Evolutionary conservation across 2,888 invertebrate genomes (phyloP).

Genomic region (Adela reaumurella): DNA sequence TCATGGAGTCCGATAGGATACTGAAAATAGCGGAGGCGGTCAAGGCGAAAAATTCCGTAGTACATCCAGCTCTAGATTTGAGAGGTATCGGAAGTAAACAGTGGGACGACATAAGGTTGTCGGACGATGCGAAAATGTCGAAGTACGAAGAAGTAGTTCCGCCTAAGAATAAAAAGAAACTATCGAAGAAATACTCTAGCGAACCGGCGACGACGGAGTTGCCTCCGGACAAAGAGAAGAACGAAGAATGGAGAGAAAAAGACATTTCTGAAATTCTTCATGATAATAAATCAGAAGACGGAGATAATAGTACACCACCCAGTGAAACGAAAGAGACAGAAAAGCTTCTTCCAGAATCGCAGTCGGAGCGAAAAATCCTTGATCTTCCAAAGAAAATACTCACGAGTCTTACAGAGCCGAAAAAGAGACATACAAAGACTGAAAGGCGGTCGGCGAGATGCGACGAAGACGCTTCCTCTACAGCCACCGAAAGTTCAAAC

Average conservation of each 20-base stretch:
- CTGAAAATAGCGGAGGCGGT: constrained; percentile 47
- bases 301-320: constrained; percentile 6
- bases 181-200: constrained; percentile 8
- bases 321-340: constrained; percentile 7
- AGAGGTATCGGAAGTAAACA: constrained; percentile 39
- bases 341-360: not conserved
- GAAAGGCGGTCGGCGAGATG: constrained; percentile 24
- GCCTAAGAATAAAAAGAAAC: constrained; percentile 5
- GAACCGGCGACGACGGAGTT: constrained; percentile 5
- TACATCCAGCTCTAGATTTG: constrained; percentile 61
- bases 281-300: not conserved
- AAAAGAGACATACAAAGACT: constrained; percentile 12
- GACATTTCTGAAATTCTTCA: constrained; percentile 3
- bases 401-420: too few relatives aligned
- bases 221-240: constrained; percentile 9
- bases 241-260: constrained; percentile 15
- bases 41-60: constrained; percentile 47
- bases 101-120: constrained; percentile 11
- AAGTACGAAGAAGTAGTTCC: constrained; percentile 11
- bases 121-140: constrained; percentile 7
- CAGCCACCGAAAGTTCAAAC: constrained; percentile 66
- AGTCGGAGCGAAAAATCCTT: constrained; percentile 6
- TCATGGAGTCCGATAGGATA: constrained; percentile 70
- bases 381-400: constrained; percentile 10
- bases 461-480: constrained; percentile 68